phyloP scores from a whole-genome alignment of 2,888 invertebrate species.

The Tipula unca region DNA sequence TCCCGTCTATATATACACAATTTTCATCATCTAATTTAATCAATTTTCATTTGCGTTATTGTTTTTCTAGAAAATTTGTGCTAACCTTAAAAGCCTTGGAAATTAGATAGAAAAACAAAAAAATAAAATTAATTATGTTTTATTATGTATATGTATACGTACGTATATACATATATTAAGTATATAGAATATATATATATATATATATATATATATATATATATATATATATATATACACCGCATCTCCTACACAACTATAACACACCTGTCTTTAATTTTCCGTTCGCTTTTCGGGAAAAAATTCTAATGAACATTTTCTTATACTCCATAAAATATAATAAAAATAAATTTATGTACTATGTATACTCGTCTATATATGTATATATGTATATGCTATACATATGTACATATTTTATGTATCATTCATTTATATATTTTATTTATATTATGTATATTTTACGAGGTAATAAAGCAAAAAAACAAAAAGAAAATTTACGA shows the following conservation, averaged over 20 bases:
- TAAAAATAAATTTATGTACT: too few relatives aligned
- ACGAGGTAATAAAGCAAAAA: constrained; percentile 14
- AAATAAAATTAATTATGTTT: constrained; percentile 3
- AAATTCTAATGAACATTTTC: neutral
- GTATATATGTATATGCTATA: neutral
- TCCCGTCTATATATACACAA: neutral
- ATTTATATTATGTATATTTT: neutral
- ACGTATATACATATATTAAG: neutral
- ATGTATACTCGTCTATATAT: too few relatives aligned
- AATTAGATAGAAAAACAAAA: neutral
- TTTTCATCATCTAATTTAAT: constrained; percentile 4
- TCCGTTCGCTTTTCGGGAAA: neutral
- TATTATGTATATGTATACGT: neutral
- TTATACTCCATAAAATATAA: neutral
- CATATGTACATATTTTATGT: neutral
- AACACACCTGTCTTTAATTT: neutral
- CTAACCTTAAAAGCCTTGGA: neutral
- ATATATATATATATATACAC: neutral
- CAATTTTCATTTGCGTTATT: constrained; percentile 14
- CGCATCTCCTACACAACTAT: neutral
- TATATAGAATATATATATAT: neutral
- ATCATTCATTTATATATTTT: neutral
- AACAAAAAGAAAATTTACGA: neutral
- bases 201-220: neutral
- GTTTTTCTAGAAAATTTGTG: neutral